Evolutionary conservation across 2,113 vertebrate species (phyloP).

Genomic region (Ariopsis seemanni): DNA sequence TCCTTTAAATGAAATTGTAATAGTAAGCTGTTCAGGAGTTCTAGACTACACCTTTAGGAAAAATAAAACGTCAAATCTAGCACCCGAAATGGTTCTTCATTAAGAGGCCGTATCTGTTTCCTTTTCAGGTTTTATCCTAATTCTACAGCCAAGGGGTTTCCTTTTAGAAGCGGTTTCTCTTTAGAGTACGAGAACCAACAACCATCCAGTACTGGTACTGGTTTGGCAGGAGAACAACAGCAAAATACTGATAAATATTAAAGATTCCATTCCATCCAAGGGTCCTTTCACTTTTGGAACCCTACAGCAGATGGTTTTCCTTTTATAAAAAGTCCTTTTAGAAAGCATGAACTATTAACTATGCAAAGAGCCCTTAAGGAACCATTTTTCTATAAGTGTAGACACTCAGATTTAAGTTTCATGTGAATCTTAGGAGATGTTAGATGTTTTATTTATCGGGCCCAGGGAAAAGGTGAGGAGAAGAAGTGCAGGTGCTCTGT

Average conservation of each 20-base stretch:
- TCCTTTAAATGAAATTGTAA: conserved; percentile 10
- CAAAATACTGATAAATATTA: not conserved
- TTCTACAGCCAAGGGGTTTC: not conserved
- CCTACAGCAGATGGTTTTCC: not conserved
- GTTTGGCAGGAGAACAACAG: not conserved
- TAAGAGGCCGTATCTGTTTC: not conserved
- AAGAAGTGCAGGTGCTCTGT: conserved; percentile 9
- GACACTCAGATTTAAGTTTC: not conserved
- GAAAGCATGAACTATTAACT: not conserved
- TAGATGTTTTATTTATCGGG: conserved; percentile 3
- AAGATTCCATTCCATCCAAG: too few relatives aligned
- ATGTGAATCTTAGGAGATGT: conserved; percentile 1
- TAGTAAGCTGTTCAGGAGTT: not conserved
- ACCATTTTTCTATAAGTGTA: not conserved
- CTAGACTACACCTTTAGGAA: not conserved
- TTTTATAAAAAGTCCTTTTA: not conserved
- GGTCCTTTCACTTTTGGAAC: not conserved
- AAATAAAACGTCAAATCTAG: not conserved
- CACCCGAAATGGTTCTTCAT: not conserved
- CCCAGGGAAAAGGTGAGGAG: conserved; percentile 2
- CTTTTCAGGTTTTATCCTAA: not conserved
- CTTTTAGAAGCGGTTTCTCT: not conserved
- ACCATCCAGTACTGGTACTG: not conserved
- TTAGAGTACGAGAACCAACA: not conserved
- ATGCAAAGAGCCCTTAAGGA: not conserved